Evolutionary conservation across 1,140 invertebrate species (phyloP).

Genomic region (Diorhabda elongata): DNA sequence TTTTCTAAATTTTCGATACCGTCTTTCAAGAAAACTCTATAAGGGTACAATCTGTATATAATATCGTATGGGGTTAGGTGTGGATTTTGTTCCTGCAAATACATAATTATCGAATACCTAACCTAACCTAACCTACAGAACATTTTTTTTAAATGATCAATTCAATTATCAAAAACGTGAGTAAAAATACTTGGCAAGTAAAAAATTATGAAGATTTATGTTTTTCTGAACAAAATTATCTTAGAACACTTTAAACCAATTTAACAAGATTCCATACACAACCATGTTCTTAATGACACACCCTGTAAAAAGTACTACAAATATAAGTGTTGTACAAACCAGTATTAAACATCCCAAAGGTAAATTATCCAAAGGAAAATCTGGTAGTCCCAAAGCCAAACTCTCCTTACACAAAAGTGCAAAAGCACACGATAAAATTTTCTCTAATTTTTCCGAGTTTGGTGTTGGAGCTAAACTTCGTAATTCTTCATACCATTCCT

Average conservation of each 20-base stretch:
- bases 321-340: constrained; percentile 51
- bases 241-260: too few relatives aligned
- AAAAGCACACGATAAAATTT: constrained; percentile 70
- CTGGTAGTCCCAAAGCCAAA: constrained; percentile 68
- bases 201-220: too few relatives aligned
- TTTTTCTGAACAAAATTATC: too few relatives aligned
- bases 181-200: too few relatives aligned
- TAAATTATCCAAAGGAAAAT: constrained; percentile 88
- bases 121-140: too few relatives aligned
- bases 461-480: constrained; percentile 55
- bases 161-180: too few relatives aligned
- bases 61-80: constrained; percentile 60
- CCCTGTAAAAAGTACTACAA: too few relatives aligned
- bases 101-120: not conserved
- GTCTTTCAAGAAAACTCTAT: constrained; percentile 72
- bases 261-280: too few relatives aligned
- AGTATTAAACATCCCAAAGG: constrained; percentile 63
- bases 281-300: too few relatives aligned
- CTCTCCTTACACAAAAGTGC: constrained; percentile 71
- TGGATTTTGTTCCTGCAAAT: constrained; percentile 66
- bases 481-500: constrained; percentile 47
- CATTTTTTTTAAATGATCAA: too few relatives aligned
- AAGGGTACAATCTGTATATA: constrained; percentile 78
- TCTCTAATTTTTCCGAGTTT: constrained; percentile 56
- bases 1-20: constrained; percentile 48